Evolutionary conservation across 2,113 vertebrate species (phyloP).

Genomic region (Atherinomorus stipes): DNA sequence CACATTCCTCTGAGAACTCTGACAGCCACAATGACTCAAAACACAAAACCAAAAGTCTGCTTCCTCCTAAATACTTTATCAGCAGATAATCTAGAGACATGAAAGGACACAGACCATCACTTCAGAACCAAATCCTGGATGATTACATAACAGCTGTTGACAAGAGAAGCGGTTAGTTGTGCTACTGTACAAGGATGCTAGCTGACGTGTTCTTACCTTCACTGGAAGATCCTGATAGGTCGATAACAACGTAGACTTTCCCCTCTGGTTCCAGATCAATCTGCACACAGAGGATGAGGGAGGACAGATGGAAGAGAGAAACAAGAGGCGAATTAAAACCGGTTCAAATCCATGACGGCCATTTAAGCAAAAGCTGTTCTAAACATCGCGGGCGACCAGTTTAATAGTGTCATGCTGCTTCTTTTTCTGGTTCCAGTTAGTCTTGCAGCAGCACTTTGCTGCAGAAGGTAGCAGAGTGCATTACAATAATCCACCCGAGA

Average conservation of each 20-base stretch:
- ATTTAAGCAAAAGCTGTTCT: no score
- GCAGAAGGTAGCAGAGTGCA: no score
- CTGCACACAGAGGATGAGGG: conserved; percentile 32
- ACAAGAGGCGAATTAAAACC: not conserved
- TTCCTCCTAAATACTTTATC: not conserved
- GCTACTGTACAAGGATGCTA: fast-evolving
- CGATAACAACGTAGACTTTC: conserved; percentile 69
- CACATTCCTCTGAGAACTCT: no score
- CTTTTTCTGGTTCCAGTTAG: no score
- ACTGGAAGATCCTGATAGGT: conserved; percentile 69
- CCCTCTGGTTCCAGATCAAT: conserved; percentile 75
- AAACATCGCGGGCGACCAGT: no score
- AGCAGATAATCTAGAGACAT: not conserved
- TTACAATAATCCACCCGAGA: no score
- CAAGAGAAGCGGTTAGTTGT: not conserved
- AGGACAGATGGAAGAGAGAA: not conserved
- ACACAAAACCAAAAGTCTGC: not conserved
- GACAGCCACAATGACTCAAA: not conserved
- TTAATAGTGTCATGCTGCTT: no score
- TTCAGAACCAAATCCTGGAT: not conserved
- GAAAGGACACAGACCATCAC: no score
- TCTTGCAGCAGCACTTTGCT: no score
- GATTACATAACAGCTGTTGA: not conserved
- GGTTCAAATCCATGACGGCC: no score
- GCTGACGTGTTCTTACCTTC: conserved; percentile 53